Evolutionary conservation across 2,797 vertebrate species (phyloP), one percentile per base, ranked within the genome.

Genomic region (Syngnathus acus): DNA sequence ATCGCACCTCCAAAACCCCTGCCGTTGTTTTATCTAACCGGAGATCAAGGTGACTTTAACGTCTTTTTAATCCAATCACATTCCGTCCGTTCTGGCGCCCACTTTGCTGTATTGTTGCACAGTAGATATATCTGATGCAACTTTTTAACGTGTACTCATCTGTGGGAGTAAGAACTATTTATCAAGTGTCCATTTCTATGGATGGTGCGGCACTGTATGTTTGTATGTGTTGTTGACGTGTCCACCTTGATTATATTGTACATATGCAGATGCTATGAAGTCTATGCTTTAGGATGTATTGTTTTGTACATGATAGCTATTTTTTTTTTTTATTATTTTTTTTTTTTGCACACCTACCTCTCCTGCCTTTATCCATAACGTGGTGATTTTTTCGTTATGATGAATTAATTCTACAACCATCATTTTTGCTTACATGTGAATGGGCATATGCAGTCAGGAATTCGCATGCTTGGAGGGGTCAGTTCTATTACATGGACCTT

Each of bases 271-370:
- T 77, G 65, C 82, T 87, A 83, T 88, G 69, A 85, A 84, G 40
- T 80, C 75, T 82, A 68, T 75, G 75, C 84, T 79, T 80, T 78
- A 77, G 74, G 64, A 73, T 82, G 81, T 82, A 78, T 78, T 80
- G 65, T 85, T 82, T 86, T 79, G 76, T 88, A 86, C 67, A 71
- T 81, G 74, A 86, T 76, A 83, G 89, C 87, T 91, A 87, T 87
- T 32, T 32, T 32, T 32, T 32, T 26, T 26, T n/a, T n/a, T n/a
- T n/a, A n/a, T n/a, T n/a, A n/a, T 32, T 32, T 32, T 32, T 32
- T 32, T 4, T 32, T 32, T 90, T 91, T 92, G 91, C 91, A 92
- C 92, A 91, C 86, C 84, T 89, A 90, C 87, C 89, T 90, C 84
- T 86, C 78, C 80, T 69, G 61, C 62, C 62, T 54, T 69, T 69